Base-by-base conservation (phyloP, 2,888 invertebrate genomes). In the Diarsia brunnea region DNA sequence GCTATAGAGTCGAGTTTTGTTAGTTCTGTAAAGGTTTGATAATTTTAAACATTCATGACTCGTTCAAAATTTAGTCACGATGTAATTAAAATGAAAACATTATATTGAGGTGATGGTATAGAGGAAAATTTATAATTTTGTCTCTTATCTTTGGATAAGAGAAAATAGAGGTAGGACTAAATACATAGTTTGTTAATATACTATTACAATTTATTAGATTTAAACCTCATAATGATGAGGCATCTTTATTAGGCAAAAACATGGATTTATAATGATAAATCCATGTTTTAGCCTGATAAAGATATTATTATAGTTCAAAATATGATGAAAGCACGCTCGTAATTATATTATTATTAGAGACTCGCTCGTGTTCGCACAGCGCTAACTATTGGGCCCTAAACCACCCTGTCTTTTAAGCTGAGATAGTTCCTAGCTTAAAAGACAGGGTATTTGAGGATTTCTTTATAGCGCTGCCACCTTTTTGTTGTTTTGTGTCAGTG, bases 61-160 rank as follows among this genome's bases (percentile, higher is more conserved):
- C 27, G 21, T 69, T 69, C 24, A 49, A 24, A 64, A 76, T 51
- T 45, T 12, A 67, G 19, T 31, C 31, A 67, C 21, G 24, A 21
- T 45, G 31, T 51, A 76, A 61, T 60, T 68, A 60, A 67, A 66
- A 43, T 55, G 8, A 19, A 21, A 31, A 55, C 55, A 55, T 24
- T 24, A 58, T 14, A 14, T 55, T 55, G 24, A 7, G 55, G 24
- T 24, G 14, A 55, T 55, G 2, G 24, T 14, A 16, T 27, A 27
- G 8, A 58, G 16, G 27, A 27, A 58, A 27, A 61, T 21, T 21
- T 68, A 27, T 68, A 27, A 47, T 27, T 76, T 21, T 11, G 19
- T 27, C 21, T 65, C 47, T 55, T 47, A 51, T 7, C 7, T 10
- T 61, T 38, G 16, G 16, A 21, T 70, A 14, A 11, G 14, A 49